Percentiles rank a stretch among this genome's conserved stretches.
Evolutionary conservation across 1,140 invertebrate species (phyloP).

Genomic region (Drosophila pallidifrons): DNA sequence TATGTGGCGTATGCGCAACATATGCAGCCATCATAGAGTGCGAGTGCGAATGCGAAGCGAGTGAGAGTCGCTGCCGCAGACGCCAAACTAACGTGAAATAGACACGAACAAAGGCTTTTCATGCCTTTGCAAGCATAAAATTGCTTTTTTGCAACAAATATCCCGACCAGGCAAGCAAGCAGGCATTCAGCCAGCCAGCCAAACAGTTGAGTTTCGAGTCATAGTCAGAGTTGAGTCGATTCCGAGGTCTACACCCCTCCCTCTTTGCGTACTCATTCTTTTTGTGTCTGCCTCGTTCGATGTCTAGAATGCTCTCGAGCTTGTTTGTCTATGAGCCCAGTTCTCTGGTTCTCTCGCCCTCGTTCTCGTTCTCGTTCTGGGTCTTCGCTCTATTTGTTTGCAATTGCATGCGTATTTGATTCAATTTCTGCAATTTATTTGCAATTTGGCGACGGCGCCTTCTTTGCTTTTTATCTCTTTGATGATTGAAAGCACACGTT

Average conservation of each 20-base stretch:
- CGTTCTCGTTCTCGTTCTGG: not conserved
- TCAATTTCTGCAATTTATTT: slow-evolving; percentile 84
- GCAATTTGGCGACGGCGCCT: slow-evolving; percentile 74
- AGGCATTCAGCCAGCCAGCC: slow-evolving; percentile 27
- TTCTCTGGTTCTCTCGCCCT: not conserved
- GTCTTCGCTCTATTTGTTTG: slow-evolving; percentile 73
- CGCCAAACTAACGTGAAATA: slow-evolving; percentile 84
- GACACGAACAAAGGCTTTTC: slow-evolving; percentile 85
- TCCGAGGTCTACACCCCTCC: slow-evolving; percentile 8
- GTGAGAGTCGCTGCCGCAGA: slow-evolving; percentile 59
- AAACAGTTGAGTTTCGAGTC: slow-evolving; percentile 25
- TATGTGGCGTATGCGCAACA: slow-evolving; percentile 74
- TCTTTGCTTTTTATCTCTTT: slow-evolving; percentile 76
- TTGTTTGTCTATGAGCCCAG: slow-evolving; percentile 45
- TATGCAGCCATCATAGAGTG: slow-evolving; percentile 63
- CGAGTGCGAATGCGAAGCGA: slow-evolving; percentile 7
- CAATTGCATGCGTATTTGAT: slow-evolving; percentile 84
- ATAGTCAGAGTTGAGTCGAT: slow-evolving; percentile 21
- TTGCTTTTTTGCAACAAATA: slow-evolving; percentile 84
- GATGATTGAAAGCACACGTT: slow-evolving; percentile 81
- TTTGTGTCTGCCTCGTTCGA: slow-evolving; percentile 15
- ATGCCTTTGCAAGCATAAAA: slow-evolving; percentile 85
- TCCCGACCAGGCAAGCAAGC: slow-evolving; percentile 56
- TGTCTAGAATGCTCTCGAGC: slow-evolving; percentile 19
- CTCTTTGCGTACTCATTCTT: not conserved